Conservation (phyloP, 2,113 vertebrate species). For the Alosa alosa region DNA sequence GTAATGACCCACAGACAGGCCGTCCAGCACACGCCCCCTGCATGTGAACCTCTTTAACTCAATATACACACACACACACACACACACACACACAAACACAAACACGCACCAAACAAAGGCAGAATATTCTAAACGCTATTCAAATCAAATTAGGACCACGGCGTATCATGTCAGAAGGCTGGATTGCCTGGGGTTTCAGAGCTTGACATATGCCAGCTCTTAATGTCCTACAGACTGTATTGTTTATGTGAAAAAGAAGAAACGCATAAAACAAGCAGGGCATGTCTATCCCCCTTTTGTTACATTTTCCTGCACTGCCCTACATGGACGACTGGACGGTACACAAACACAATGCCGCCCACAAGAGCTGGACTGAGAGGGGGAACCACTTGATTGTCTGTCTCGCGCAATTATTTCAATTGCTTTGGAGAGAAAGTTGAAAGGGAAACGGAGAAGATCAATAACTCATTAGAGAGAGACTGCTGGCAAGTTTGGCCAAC, state of each 20-base stretch:
- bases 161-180: constrained; percentile 33
- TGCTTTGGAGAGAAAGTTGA: constrained; percentile 61
- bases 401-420: constrained; percentile 64
- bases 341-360: constrained; percentile 5
- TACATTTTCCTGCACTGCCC: neutral
- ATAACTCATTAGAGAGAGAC: constrained; percentile 71
- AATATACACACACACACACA: neutral
- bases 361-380: constrained; percentile 42
- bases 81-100: neutral
- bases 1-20: neutral
- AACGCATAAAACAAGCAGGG: neutral
- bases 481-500: constrained; percentile 56
- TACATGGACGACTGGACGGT: neutral
- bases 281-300: neutral
- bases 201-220: constrained; percentile 9
- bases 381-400: constrained; percentile 50
- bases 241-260: neutral
- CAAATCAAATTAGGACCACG: neutral
- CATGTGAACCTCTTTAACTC: neutral
- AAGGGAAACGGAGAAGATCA: constrained; percentile 66
- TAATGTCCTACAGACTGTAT: neutral
- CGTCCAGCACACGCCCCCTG: neutral
- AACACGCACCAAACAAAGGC: neutral
- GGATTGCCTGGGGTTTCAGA: neutral
- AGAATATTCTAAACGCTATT: neutral